A percentile compares a stretch with the other conserved stretches of the same genome.
phyloP scores from a whole-genome alignment of 2,797 vertebrate species.

The Poliocrania exsul region DNA sequence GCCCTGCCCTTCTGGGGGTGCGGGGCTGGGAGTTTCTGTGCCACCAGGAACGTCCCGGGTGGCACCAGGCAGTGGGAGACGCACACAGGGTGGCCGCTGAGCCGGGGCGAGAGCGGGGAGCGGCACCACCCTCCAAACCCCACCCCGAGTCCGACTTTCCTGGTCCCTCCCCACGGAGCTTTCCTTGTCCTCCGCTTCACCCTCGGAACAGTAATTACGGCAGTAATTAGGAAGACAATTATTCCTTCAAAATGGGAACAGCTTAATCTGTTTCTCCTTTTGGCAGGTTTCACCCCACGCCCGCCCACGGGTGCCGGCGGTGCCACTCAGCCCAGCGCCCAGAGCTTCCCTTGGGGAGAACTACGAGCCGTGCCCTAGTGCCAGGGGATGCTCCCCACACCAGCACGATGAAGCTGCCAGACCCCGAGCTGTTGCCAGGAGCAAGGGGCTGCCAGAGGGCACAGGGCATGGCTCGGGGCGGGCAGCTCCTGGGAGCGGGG shows the following conservation, averaged over 20 bases:
- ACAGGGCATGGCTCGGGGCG: fast-evolving
- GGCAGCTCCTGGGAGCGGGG: fast-evolving
- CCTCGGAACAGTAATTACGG: constrained; percentile 1
- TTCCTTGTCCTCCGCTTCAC: not conserved
- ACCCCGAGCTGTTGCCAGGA: fast-evolving
- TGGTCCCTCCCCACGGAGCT: not conserved
- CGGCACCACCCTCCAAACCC: not conserved
- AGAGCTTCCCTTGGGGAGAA: not conserved
- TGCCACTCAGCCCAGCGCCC: not conserved
- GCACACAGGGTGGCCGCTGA: fast-evolving
- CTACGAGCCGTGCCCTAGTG: fast-evolving
- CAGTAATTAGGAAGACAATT: constrained; percentile 24
- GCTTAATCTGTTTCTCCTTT: constrained; percentile 19
- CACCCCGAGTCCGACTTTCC: not conserved
- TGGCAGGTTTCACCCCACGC: not conserved
- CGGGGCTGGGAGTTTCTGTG: not conserved
- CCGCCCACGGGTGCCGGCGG: not conserved
- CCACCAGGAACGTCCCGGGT: fast-evolving
- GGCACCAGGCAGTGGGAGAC: not conserved
- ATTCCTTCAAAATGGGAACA: constrained; percentile 7
- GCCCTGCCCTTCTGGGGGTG: not conserved
- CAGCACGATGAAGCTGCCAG: fast-evolving
- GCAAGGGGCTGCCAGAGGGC: not conserved
- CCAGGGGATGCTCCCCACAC: not conserved
- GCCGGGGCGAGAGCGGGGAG: fast-evolving